Conservation (phyloP, 1,140 invertebrate species). For the Drosophila pallidifrons region DNA sequence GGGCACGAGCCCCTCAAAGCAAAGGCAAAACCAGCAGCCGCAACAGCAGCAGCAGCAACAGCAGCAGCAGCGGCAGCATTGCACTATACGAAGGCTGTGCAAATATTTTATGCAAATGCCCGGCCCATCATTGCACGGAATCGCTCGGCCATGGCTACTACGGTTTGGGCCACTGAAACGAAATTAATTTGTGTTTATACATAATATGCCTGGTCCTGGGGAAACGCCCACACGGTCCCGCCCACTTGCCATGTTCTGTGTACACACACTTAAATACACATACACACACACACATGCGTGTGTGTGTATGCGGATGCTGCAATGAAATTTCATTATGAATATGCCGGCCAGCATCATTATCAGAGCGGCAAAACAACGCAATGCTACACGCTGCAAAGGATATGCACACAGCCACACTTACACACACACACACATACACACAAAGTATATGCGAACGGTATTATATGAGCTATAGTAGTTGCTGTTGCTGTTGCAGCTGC, state of each 20-base stretch:
- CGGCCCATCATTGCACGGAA: constrained; percentile 71
- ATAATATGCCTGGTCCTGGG: constrained; percentile 75
- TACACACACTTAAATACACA: constrained; percentile 57
- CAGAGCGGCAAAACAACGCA: constrained; percentile 81
- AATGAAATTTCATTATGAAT: constrained; percentile 82
- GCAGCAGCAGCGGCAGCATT: constrained; percentile 53
- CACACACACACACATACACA: constrained; percentile 25
- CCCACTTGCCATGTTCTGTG: constrained; percentile 47
- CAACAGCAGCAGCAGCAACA: constrained; percentile 41
- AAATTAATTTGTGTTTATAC: constrained; percentile 85
- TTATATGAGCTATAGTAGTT: constrained; percentile 70
- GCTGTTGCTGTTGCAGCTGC: constrained; percentile 25
- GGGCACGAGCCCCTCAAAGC: constrained; percentile 73
- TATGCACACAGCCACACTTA: constrained; percentile 60
- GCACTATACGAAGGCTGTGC: constrained; percentile 81
- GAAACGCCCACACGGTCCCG: constrained; percentile 7
- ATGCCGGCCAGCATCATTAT: constrained; percentile 81
- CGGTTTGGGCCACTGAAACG: constrained; percentile 82
- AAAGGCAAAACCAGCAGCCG: constrained; percentile 46
- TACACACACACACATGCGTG: constrained; percentile 5
- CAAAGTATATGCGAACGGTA: constrained; percentile 72
- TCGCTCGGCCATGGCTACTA: constrained; percentile 62
- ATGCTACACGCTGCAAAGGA: constrained; percentile 74
- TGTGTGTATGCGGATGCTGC: constrained; percentile 63
- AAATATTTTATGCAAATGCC: constrained; percentile 85